Percentiles rank a stretch among this genome's conserved stretches.
These are phyloP conservation scores for Drosophila kambysellisi DNA, from an alignment of 2,888 invertebrate genomes.

Conservation along the genomic window DNA sequence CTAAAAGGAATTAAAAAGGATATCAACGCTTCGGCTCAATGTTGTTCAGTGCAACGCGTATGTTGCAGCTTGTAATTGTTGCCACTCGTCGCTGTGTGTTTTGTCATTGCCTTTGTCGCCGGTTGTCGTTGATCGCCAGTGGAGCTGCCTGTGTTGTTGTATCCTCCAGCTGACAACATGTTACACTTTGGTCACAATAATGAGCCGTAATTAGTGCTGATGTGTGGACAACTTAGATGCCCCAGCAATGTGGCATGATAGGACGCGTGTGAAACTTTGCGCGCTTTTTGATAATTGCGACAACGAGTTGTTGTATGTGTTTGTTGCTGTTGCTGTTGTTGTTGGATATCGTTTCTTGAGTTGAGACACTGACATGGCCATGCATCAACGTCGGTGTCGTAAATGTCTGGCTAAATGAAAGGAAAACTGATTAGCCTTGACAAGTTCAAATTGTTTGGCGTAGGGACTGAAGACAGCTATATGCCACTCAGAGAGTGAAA, in stretches of 20 bases:
- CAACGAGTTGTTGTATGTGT: constrained; percentile 33
- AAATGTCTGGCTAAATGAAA: constrained; percentile 72
- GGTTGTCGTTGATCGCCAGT: constrained; percentile 32
- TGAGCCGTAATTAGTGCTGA: constrained; percentile 79
- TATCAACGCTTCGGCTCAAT: constrained; percentile 15
- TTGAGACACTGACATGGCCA: constrained; percentile 54
- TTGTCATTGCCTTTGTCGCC: constrained; percentile 35
- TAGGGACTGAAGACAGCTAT: constrained; percentile 29
- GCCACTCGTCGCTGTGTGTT: constrained; percentile 53
- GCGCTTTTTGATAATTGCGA: constrained; percentile 78
- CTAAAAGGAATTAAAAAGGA: constrained; percentile 10
- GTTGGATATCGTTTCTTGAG: constrained; percentile 9
- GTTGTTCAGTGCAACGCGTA: neutral
- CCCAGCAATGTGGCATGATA: constrained; percentile 53
- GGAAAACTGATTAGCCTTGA: constrained; percentile 77
- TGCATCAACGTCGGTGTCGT: constrained; percentile 74
- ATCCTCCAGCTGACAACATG: constrained; percentile 77
- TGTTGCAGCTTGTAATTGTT: constrained; percentile 67
- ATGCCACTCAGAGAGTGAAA: constrained; percentile 61
- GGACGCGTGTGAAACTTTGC: constrained; percentile 76
- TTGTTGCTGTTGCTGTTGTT: constrained; percentile 9
- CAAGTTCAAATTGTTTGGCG: constrained; percentile 74
- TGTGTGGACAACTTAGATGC: constrained; percentile 64
- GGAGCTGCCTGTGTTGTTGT: constrained; percentile 29
- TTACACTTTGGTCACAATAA: constrained; percentile 81